A percentile compares a stretch with the other conserved stretches of the same genome.
Evolutionary conservation across 2,888 invertebrate species (phyloP).

Genomic region (Mechanitis mazaeus): DNA sequence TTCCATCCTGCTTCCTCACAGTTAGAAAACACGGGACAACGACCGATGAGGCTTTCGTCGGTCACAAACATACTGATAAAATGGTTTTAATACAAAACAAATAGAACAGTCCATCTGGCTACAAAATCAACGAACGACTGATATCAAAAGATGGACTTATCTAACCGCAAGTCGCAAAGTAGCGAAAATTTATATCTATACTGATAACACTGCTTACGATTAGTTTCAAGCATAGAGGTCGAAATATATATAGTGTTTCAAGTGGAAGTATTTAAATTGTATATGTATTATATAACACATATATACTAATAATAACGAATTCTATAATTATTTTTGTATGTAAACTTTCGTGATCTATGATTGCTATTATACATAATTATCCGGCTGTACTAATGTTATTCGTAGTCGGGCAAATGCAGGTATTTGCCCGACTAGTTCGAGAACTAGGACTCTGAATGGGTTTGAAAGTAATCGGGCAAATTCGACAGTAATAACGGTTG

Average conservation of each 20-base stretch:
- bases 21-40: constrained; percentile 48
- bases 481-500: no score
- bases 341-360: no score
- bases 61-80: constrained; percentile 57
- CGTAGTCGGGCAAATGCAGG: no score
- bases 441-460: no score
- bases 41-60: constrained; percentile 41
- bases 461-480: no score
- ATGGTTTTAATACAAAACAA: constrained; percentile 23
- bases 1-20: constrained; percentile 54
- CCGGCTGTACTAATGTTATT: no score
- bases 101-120: constrained; percentile 62
- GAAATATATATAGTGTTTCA: constrained; percentile 5
- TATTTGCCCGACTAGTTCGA: no score
- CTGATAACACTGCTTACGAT: constrained; percentile 49
- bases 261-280: not conserved
- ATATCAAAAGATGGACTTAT: constrained; percentile 69
- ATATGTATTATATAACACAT: no score
- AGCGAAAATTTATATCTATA: constrained; percentile 65
- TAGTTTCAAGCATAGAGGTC: constrained; percentile 21
- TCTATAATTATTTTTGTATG: no score
- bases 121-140: constrained; percentile 67
- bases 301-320: no score
- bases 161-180: constrained; percentile 55
- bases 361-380: no score